phyloP scores from a whole-genome alignment of 2,888 invertebrate genomes.

The Drosophila pegasa region DNA sequence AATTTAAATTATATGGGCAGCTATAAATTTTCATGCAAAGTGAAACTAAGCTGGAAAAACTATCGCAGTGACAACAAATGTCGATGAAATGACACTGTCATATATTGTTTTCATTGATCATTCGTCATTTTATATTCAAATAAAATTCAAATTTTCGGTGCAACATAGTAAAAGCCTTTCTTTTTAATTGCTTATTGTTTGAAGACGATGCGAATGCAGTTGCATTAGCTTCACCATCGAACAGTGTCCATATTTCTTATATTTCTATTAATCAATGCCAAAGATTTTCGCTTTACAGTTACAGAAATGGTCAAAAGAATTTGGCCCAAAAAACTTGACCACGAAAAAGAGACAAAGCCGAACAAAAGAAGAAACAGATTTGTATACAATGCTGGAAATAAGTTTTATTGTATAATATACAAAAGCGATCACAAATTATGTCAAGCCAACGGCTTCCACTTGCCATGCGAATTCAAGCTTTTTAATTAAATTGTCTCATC shows the following conservation, averaged over 20 bases:
- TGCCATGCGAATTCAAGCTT: constrained; percentile 50
- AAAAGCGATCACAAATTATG: constrained; percentile 50
- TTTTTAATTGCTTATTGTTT: constrained; percentile 36
- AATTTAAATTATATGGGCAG: constrained; percentile 40
- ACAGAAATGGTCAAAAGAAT: constrained; percentile 27
- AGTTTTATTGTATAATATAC: constrained; percentile 47
- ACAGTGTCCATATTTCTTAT: background rate
- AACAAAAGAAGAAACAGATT: constrained; percentile 41
- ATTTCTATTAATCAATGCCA: constrained; percentile 60
- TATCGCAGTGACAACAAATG: constrained; percentile 25
- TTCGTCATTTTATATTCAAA: constrained; percentile 32
- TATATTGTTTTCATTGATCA: constrained; percentile 14
- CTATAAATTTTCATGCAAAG: constrained; percentile 44
- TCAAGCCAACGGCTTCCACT: constrained; percentile 36
- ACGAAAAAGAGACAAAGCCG: background rate
- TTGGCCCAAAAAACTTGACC: constrained; percentile 19
- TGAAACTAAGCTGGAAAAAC: constrained; percentile 70
- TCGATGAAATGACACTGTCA: constrained; percentile 14
- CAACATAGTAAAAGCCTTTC: constrained; percentile 50
- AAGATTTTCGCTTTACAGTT: constrained; percentile 71
- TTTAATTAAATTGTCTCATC: constrained; percentile 52
- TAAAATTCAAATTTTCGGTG: constrained; percentile 34
- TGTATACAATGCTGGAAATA: constrained; percentile 28
- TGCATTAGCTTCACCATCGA: background rate
- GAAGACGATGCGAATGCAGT: constrained; percentile 20